Evolutionary conservation across 2,888 invertebrate species (phyloP).

Genomic region (Melangyna quadrimaculata): DNA sequence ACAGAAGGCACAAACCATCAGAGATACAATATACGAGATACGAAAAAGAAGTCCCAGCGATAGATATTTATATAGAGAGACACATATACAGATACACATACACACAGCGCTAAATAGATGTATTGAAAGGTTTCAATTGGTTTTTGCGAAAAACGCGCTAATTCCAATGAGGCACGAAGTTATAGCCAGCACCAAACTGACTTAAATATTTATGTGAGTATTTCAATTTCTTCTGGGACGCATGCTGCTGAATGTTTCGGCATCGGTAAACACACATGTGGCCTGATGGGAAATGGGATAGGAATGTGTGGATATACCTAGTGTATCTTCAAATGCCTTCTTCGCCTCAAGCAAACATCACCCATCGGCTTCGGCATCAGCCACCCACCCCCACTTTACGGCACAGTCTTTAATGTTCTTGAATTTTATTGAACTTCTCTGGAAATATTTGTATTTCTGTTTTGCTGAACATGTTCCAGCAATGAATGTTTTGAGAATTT

Average conservation of each 20-base stretch:
- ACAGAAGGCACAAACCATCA: slow-evolving; percentile 21
- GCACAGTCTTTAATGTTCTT: slow-evolving; percentile 16
- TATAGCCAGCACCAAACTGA: slow-evolving; percentile 43
- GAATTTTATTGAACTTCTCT: slow-evolving; percentile 55
- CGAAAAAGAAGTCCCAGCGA: slow-evolving; percentile 26
- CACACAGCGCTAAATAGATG: slow-evolving; percentile 19
- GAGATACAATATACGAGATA: background rate
- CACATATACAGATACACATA: background rate
- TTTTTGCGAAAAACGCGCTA: slow-evolving; percentile 50
- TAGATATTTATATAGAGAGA: background rate
- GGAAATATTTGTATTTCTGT: slow-evolving; percentile 21
- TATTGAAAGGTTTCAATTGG: slow-evolving; percentile 66
- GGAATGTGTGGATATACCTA: slow-evolving; percentile 8
- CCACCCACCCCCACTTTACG: slow-evolving; percentile 2
- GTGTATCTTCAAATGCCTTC: background rate
- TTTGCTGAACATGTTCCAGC: background rate
- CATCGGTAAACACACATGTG: too few species aligned
- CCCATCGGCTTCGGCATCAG: too few species aligned
- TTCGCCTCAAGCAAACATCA: background rate
- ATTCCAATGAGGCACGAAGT: slow-evolving; percentile 56
- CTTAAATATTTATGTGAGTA: slow-evolving; percentile 53
- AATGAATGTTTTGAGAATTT: slow-evolving; percentile 5
- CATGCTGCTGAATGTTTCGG: slow-evolving; percentile 29
- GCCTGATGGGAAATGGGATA: slow-evolving; percentile 4
- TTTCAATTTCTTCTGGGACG: slow-evolving; percentile 51